Conservation (phyloP, 2,797 vertebrate species). For the Hemitrygon akajei region DNA sequence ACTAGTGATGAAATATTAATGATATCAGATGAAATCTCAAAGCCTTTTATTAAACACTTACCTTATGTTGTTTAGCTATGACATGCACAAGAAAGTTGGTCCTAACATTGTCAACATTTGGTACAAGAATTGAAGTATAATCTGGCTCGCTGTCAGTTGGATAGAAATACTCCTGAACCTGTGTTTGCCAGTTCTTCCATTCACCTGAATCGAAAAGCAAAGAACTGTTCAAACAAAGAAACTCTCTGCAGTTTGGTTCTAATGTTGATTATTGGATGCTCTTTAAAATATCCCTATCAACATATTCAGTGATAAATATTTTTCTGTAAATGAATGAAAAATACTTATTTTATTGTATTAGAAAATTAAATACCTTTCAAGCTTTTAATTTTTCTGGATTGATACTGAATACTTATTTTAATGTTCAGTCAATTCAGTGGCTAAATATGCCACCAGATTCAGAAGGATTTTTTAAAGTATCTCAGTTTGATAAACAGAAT, state of each 20-base stretch:
- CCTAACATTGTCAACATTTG: slow-evolving; percentile 64
- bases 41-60: background rate
- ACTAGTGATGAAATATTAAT: too few species aligned
- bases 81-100: slow-evolving; percentile 62
- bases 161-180: slow-evolving; percentile 58
- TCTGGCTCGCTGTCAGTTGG: slow-evolving; percentile 58
- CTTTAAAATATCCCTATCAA: background rate
- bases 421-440: background rate
- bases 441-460: background rate
- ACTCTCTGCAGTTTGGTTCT: background rate
- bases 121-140: slow-evolving; percentile 64
- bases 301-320: background rate
- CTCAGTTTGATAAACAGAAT: background rate
- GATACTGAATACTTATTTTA: background rate
- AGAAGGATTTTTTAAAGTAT: background rate
- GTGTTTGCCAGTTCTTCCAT: slow-evolving; percentile 62
- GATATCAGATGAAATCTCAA: background rate
- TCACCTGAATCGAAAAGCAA: slow-evolving; percentile 47
- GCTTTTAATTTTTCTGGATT: background rate
- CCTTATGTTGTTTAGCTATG: slow-evolving; percentile 62
- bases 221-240: slow-evolving; percentile 6
- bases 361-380: background rate
- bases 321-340: too few species aligned
- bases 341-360: background rate
- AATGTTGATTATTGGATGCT: background rate